These are phyloP conservation scores for Diplodus puntazzo DNA, from an alignment of 2,797 vertebrate species.

Conservation along the genomic window DNA sequence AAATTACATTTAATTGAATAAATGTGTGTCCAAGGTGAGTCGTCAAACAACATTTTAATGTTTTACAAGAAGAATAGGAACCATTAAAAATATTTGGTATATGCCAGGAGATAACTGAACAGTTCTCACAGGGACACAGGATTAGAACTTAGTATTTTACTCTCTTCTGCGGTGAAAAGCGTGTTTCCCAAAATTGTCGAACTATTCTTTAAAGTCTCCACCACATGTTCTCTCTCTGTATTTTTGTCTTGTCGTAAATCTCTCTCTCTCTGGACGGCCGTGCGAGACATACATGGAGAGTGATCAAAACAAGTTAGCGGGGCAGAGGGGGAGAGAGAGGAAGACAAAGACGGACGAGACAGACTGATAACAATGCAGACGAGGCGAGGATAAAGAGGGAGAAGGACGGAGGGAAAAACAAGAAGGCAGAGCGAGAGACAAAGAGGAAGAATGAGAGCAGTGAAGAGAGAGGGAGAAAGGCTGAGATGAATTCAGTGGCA, in stretches of 20 bases:
- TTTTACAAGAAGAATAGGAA: background rate
- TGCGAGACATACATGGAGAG: conserved; percentile 22
- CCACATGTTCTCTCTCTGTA: conserved; percentile 4
- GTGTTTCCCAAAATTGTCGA: conserved; percentile 8
- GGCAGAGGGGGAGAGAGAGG: conserved; percentile 15
- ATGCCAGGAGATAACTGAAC: background rate
- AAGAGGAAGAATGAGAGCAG: conserved; percentile 20
- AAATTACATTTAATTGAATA: no score
- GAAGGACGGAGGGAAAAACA: conserved; percentile 31
- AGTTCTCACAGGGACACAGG: background rate
- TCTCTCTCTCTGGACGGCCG: conserved; percentile 6
- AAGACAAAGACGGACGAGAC: conserved; percentile 44
- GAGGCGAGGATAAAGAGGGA: conserved; percentile 40
- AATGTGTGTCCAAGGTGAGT: no score
- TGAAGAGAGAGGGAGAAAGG: conserved; percentile 8
- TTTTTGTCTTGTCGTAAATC: conserved; percentile 31
- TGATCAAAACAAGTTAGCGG: conserved; percentile 42
- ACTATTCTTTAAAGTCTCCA: conserved; percentile 15
- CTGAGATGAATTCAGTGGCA: conserved; percentile 66
- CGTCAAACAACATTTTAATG: background rate
- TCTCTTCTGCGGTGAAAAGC: background rate
- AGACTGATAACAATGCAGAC: conserved; percentile 48
- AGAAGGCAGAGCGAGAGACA: conserved; percentile 24
- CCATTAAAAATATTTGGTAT: background rate
- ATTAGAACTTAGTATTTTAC: background rate